Base-by-base conservation (phyloP, 2,888 invertebrate genomes). In the Frankliniella fusca region DNA sequence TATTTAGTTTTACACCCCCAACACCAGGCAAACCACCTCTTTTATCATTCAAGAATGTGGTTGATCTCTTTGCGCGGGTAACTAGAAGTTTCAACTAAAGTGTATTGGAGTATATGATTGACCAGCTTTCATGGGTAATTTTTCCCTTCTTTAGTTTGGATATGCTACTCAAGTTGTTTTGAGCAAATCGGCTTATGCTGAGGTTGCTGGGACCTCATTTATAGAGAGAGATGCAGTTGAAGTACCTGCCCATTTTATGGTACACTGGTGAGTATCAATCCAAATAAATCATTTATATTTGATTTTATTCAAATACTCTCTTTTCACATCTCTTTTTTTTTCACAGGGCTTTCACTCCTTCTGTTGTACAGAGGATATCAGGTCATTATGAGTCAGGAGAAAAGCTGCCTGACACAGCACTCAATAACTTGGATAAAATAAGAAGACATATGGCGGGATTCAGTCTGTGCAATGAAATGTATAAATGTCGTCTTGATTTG, bases 161-260 rank as follows among this genome's bases (percentile, higher is more conserved):
- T 93, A 94, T 85, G 92, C 94, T 0, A 89, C 99, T 80, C 96
- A 98, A 85, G 94, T 97, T 88, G 88, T 98, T 84, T 89, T 98
- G 54, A 95, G 96, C 0, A 93, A 91, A 86, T 93, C 94, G 0
- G 93, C 93, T 23, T 96, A 95, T 88, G 92, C 94, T 0, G 96
- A 97, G 87, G 92, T 97, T 0, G 92, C 96, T 3, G 97, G 97
- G 0, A 89, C 94, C 38, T 93, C 93, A 0, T 95, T 95, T 87
- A 92, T 98, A 0, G 98, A 98, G 89, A 97, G 97, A 96, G 99
- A 99, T 88, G 95, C 96, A 0, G 93, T 95, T 0, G 94, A 94
- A 86, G 92, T 97, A 0, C 93, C 94, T 83, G 93, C 95, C 0
- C 91, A 95, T 85, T 94, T 98, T 82, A 91, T 98, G 92, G 90